Conservation (phyloP, 2,113 vertebrate species). For the Neolamprologus hecqui region DNA sequence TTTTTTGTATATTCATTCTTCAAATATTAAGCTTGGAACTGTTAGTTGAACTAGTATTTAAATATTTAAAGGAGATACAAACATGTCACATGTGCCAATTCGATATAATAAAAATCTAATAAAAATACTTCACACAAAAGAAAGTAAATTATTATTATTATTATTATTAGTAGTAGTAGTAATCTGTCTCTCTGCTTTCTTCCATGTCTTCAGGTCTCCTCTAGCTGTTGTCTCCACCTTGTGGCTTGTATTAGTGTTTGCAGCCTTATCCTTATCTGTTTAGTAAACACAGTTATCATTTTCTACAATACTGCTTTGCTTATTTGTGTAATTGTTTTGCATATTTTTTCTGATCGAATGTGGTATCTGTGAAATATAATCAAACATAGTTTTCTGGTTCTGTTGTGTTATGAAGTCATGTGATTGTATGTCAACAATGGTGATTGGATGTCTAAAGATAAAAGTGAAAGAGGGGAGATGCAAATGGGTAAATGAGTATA, state of each 20-base stretch:
- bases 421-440: neutral
- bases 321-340: neutral
- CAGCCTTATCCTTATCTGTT: neutral
- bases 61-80: neutral
- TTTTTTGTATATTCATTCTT: neutral
- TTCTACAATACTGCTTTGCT: neutral
- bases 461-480: neutral
- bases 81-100: neutral
- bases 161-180: fast-evolving
- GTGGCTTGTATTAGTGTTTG: neutral
- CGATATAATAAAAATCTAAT: neutral
- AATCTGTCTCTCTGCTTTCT: neutral
- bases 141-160: neutral
- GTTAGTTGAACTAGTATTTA: neutral
- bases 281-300: neutral
- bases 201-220: constrained; percentile 11
- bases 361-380: neutral
- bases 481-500: neutral
- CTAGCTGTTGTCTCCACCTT: neutral
- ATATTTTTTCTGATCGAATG: neutral
- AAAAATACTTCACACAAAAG: neutral
- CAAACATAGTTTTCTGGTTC: neutral
- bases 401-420: neutral
- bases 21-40: neutral
- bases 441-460: neutral